Percentiles rank a stretch among this genome's conserved stretches.
These are phyloP conservation scores for Ectropis grisescens DNA, from an alignment of 1,140 invertebrate species.

Conservation along the genomic window DNA sequence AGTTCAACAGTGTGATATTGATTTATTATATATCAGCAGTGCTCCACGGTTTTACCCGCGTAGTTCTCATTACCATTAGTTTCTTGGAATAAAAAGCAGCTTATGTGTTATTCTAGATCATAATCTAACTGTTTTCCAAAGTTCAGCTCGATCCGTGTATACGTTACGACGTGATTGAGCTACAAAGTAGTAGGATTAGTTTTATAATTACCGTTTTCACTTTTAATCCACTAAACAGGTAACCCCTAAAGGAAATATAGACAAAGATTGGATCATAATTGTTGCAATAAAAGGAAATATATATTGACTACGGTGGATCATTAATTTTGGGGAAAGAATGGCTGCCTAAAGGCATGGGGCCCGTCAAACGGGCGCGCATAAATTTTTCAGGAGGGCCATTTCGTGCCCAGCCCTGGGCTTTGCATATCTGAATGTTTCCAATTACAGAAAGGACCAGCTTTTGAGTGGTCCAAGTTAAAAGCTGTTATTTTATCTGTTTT, in stretches of 20 bases:
- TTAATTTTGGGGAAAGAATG: constrained; percentile 34
- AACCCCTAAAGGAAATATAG: no score
- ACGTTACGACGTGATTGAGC: no score
- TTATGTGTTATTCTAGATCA: no score
- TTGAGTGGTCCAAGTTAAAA: constrained; percentile 7
- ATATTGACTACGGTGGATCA: constrained; percentile 18
- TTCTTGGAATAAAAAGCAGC: no score
- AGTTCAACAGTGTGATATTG: background rate
- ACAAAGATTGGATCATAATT: background rate
- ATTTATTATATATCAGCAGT: background rate
- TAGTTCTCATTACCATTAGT: no score
- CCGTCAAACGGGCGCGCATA: constrained; percentile 32
- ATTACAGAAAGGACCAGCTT: constrained; percentile 23
- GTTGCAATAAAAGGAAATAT: constrained; percentile 4
- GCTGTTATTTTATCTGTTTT: no score
- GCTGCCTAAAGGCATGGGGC: constrained; percentile 13
- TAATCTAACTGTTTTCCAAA: no score
- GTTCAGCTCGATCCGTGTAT: no score
- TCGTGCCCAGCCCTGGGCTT: constrained; percentile 23
- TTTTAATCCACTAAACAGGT: no score
- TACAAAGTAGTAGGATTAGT: background rate
- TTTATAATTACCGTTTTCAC: background rate
- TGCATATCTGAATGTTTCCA: constrained; percentile 39
- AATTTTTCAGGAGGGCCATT: constrained; percentile 38
- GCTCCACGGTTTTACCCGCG: no score